Evolutionary conservation across 2,888 invertebrate genomes (phyloP), one percentile per base, ranked within the genome.

Genomic region (Tineola bisselliella): DNA sequence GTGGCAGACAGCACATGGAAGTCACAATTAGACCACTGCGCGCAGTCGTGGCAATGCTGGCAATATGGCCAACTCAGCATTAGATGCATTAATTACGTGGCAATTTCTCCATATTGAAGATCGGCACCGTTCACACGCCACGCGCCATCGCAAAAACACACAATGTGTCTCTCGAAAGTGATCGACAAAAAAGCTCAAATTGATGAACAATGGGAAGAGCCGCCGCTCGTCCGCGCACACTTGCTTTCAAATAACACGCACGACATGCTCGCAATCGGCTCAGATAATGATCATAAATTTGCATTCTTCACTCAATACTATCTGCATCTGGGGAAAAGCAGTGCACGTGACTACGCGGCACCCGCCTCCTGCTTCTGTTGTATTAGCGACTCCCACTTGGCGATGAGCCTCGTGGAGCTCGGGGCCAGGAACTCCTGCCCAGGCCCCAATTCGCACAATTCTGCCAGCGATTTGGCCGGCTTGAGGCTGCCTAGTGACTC

Each of bases 361-460:
- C 88, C 87, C 25, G 88, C 86, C 67, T 90, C 89, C 65, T 87
- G 88, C 70, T 89, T 89, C 74, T 90, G 88, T 68, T 91, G 91
- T 66, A 94, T 94, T 67, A 93, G 87, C 63, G 90, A 93, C 79
- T 94, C 94, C 92, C 94, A 94, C 77, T 93, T 91, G 66, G 92
- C 93, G 70, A 94, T 94, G 64, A 94, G 87, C 54, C 90, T 83
- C 64, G 90, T 90, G 52, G 93, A 91, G 69, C 91, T 92, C 12
- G 93, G 92, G 59, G 91, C 90, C 17, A 89, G 86, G 67, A 84
- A 84, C 70, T 88, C 88, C 70, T 91, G 91, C 19, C 90, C 90
- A 30, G 91, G 90, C 57, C 82, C 84, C 59, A 91, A 81, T 71
- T 91, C 91, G 73, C 92, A 92, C 62, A 92, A 76, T 70, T 91